Conservation (phyloP, 2,888 invertebrate genomes). For the Pachliopta kotzebuea region DNA sequence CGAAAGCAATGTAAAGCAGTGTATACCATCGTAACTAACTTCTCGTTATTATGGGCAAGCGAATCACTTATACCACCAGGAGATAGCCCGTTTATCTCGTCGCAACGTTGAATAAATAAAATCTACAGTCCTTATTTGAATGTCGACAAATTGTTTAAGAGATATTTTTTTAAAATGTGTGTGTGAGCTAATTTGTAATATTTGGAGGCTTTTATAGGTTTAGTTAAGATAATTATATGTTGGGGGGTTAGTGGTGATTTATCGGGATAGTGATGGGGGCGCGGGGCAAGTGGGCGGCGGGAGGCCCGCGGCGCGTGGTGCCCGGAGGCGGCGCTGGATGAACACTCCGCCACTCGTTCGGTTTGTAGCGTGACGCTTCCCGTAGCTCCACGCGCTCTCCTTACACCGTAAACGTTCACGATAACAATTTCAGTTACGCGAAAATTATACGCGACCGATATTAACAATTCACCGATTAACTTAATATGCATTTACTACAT, state of each 20-base stretch:
- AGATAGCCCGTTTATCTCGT: too few relatives aligned
- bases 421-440: conserved; percentile 32
- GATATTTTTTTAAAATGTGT: too few relatives aligned
- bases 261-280: conserved; percentile 46
- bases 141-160: too few relatives aligned
- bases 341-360: conserved; percentile 58
- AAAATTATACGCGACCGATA: conserved; percentile 17
- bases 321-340: conserved; percentile 58
- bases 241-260: conserved; percentile 40
- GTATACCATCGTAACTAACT: too few relatives aligned
- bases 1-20: too few relatives aligned
- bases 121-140: too few relatives aligned
- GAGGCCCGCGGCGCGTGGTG: conserved; percentile 38
- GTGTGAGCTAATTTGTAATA: background rate
- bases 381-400: conserved; percentile 35
- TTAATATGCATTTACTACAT: conserved; percentile 24
- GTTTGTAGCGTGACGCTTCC: conserved; percentile 62
- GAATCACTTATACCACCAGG: too few relatives aligned
- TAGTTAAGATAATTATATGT: conserved; percentile 32
- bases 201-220: background rate
- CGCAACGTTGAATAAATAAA: too few relatives aligned
- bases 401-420: conserved; percentile 28
- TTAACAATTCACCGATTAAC: conserved; percentile 12
- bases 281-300: conserved; percentile 46
- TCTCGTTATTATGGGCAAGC: too few relatives aligned